phyloP scores from a whole-genome alignment of 2,888 invertebrate species.

The Therioaphis trifolii region DNA sequence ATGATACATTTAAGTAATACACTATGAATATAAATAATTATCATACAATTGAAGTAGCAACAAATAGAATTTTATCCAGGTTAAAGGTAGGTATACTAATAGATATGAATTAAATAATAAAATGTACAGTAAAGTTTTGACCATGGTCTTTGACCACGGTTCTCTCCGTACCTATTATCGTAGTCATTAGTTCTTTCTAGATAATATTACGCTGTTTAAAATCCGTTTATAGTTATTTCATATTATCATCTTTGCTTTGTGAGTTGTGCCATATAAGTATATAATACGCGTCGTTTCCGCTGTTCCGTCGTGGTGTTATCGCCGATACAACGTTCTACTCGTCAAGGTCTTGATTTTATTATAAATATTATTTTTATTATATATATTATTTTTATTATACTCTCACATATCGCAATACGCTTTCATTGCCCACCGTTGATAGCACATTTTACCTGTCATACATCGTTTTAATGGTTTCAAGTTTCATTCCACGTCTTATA shows the following conservation, averaged over 20 bases:
- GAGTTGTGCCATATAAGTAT: background rate
- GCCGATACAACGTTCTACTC: background rate
- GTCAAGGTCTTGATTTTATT: background rate
- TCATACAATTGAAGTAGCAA: too few species aligned
- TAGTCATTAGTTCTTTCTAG: background rate
- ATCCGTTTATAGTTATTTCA: background rate
- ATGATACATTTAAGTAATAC: too few species aligned
- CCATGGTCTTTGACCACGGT: background rate
- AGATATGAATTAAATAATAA: too few species aligned
- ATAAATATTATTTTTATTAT: too few species aligned
- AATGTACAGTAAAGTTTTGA: too few species aligned
- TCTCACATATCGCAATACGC: slow-evolving; percentile 1
- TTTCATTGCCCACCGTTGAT: background rate
- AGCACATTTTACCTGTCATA: background rate
- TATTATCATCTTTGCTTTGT: background rate
- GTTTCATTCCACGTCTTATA: background rate
- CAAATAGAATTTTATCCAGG: too few species aligned
- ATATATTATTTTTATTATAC: slow-evolving; percentile 9
- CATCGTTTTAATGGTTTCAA: slow-evolving; percentile 11
- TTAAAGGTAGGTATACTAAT: too few species aligned
- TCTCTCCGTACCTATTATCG: slow-evolving; percentile 4
- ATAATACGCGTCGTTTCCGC: background rate
- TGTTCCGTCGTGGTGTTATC: background rate
- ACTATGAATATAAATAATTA: too few species aligned
- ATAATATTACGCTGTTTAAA: background rate